These are phyloP conservation scores for Mus musculus DNA, from an alignment of 2,113 vertebrate genomes.

Conservation along the genomic window GRCm39 chr7:115574501-115575000, in stretches of 20 bases:
- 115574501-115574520: not conserved
- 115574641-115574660: constrained; percentile 48
- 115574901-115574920: not conserved
- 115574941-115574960: not conserved
- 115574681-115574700: not conserved
- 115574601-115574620: not conserved
- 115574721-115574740: not conserved
- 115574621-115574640: not conserved
- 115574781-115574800: not conserved
- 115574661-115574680: constrained; percentile 50
- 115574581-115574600: not conserved
- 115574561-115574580: not conserved
- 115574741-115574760: not conserved
- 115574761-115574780: not conserved
- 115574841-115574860: not conserved
- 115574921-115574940: not conserved
- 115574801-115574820: not conserved
- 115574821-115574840: not conserved
- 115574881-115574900: not conserved
- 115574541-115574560: not conserved
- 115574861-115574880: not conserved
- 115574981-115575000: not conserved
- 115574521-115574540: not conserved
- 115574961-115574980: not conserved
- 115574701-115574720: not conserved